These are phyloP conservation scores for Cryptotis parvus DNA, from an alignment of 2,113 vertebrate genomes.

Conservation along the genomic window DNA sequence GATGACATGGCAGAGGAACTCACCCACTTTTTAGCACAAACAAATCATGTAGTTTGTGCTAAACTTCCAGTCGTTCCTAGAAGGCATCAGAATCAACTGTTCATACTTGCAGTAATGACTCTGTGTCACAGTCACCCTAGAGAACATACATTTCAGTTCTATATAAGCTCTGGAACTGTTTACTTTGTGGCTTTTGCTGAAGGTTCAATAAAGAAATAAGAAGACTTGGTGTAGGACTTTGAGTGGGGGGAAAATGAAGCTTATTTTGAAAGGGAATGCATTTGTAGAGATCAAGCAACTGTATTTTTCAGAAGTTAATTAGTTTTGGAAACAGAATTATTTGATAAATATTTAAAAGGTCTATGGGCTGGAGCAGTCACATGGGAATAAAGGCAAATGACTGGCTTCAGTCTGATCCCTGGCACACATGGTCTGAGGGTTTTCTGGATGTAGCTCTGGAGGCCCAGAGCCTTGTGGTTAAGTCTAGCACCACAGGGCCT, in stretches of 20 bases:
- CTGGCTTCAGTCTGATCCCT: no score
- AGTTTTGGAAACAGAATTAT: slow-evolving; percentile 48
- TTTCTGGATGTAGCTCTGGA: no score
- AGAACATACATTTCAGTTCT: slow-evolving; percentile 28
- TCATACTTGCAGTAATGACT: slow-evolving; percentile 54
- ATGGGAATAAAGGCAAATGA: no score
- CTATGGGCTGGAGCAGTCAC: no score
- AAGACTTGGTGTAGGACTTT: no score
- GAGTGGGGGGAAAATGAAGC: neutral
- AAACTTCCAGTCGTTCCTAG: neutral
- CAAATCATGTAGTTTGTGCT: slow-evolving; percentile 6
- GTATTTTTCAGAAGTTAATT: slow-evolving; percentile 45
- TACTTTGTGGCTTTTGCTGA: slow-evolving; percentile 25
- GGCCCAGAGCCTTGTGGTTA: no score
- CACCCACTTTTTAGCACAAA: neutral
- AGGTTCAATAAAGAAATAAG: slow-evolving; percentile 18
- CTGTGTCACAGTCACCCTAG: slow-evolving; percentile 45
- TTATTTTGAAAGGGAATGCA: slow-evolving; percentile 15
- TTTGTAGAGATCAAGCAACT: slow-evolving; percentile 4
- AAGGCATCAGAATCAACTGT: slow-evolving; percentile 51
- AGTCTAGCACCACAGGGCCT: no score
- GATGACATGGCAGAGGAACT: slow-evolving; percentile 19
- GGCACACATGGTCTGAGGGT: no score
- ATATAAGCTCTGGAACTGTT: slow-evolving; percentile 63
- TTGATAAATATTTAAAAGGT: slow-evolving; percentile 17